Conservation (phyloP, 2,888 invertebrate species). For the Diaperis boleti region DNA sequence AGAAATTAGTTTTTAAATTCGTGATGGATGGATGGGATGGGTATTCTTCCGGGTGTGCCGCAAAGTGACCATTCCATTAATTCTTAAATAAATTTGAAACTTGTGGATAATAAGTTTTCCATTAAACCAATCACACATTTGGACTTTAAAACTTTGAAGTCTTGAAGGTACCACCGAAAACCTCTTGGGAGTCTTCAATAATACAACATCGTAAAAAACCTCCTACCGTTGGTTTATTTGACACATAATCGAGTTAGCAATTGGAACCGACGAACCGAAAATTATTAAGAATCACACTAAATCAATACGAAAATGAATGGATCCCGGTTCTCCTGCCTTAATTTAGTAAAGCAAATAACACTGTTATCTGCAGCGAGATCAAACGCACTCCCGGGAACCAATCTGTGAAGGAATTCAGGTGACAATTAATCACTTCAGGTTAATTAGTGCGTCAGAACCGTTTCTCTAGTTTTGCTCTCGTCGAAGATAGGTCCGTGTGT, state of each 20-base stretch:
- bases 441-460: slow-evolving; percentile 54
- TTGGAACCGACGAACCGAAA: slow-evolving; percentile 22
- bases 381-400: slow-evolving; percentile 45
- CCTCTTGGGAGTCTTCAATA: no score
- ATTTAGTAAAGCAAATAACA: slow-evolving; percentile 47
- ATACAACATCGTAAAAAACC: no score
- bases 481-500: slow-evolving; percentile 46
- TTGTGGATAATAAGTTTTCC: no score
- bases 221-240: slow-evolving; percentile 14
- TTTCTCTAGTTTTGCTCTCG: slow-evolving; percentile 33
- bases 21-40: no score
- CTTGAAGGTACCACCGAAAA: no score
- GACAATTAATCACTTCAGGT: slow-evolving; percentile 56
- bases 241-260: slow-evolving; percentile 18
- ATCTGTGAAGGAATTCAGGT: slow-evolving; percentile 49
- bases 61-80: no score
- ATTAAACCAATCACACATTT: no score
- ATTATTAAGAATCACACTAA: slow-evolving; percentile 32
- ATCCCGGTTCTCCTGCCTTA: slow-evolving; percentile 37
- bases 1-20: no score
- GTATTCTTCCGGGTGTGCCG: no score
- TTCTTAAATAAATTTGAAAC: no score
- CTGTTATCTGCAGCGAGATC: slow-evolving; percentile 47
- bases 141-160: no score
- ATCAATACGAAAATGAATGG: slow-evolving; percentile 38